Conservation (phyloP, 1,140 invertebrate genomes). For the Aradophagus sp. region DNA sequence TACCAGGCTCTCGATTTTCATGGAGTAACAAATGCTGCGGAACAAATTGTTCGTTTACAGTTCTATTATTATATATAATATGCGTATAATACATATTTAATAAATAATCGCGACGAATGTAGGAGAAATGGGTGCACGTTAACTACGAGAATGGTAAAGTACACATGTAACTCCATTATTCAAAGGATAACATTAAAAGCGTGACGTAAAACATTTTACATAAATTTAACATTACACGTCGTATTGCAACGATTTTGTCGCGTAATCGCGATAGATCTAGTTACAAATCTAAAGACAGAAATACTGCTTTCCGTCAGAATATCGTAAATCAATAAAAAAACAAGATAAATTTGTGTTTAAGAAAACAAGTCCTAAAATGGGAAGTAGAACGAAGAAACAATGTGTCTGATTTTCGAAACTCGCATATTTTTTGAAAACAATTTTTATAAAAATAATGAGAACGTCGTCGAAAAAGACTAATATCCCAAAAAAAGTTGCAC, state of each 20-base stretch:
- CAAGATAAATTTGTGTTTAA: too few species aligned
- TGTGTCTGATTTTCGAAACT: too few species aligned
- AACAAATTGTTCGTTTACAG: slow-evolving; percentile 32
- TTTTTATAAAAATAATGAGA: too few species aligned
- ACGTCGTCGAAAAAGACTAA: too few species aligned
- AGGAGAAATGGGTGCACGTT: slow-evolving; percentile 13
- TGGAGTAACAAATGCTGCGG: slow-evolving; percentile 41
- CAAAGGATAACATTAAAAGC: slow-evolving; percentile 20
- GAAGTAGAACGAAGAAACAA: too few species aligned
- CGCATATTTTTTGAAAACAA: too few species aligned
- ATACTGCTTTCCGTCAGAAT: too few species aligned
- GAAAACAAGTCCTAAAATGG: too few species aligned
- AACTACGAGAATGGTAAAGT: slow-evolving; percentile 30
- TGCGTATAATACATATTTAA: slow-evolving; percentile 32
- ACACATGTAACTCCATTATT: slow-evolving; percentile 16
- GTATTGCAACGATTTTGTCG: slow-evolving; percentile 11
- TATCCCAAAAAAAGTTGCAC: too few species aligned
- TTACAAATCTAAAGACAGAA: too few species aligned
- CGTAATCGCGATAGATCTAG: too few species aligned
- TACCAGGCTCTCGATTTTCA: slow-evolving; percentile 36
- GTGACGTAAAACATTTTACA: slow-evolving; percentile 4
- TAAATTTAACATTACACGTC: slow-evolving; percentile 4
- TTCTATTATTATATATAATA: slow-evolving; percentile 39
- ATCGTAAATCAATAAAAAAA: too few species aligned
- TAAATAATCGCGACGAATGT: slow-evolving; percentile 39